Evolutionary conservation across 1,140 invertebrate species (phyloP), one percentile per base, ranked within the genome.

Genomic region (Aricia agestis): DNA sequence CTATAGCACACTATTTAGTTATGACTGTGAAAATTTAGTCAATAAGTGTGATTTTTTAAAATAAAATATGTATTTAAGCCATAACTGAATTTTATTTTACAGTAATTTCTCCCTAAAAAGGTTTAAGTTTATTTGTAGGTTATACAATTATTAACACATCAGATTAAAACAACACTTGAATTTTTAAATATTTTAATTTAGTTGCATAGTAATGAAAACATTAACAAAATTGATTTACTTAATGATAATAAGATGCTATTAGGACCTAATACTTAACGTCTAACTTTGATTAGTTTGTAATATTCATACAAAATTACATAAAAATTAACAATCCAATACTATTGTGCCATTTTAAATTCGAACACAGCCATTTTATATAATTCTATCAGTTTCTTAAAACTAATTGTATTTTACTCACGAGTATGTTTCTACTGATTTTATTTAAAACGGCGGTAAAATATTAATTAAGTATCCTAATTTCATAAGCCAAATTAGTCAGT

Each of bases 331-430:
- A 76, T 75, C 65, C 75, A 74, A 74, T 71, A 74, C 70, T 84
- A 86, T 84, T 84, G 80, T 87, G 83, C 79, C 83, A 84, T 85
- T 80, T 81, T 88, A 83, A 80, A 69, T 74, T 82, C 82, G 81
- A 89, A 89, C 88, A 90, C 88, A 90, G 88, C 88, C 88, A 88
- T 89, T 86, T 84, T 83, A 86, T 80, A 86, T 80, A 82, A 87
- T 90, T 83, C 83, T 87, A 88, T 79, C 71, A 71, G 73, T 76
- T 70, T 19, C 69, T 71, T 71, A 66, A 32, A 57, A 31, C 63
- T 61, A 58, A 17, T 61, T 41, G 58, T 61, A 15, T 65, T 17
- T 69, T 41, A 18, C 10, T 15, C 57, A 61, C 45, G 11, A 52
- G 11, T 52, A 52, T 52, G 13, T 52, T 13, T 15, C 1, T 52